Percentiles rank a stretch among this genome's conserved stretches.
phyloP scores from a whole-genome alignment of 2,113 vertebrate genomes.

The Hepsetus odoe region DNA sequence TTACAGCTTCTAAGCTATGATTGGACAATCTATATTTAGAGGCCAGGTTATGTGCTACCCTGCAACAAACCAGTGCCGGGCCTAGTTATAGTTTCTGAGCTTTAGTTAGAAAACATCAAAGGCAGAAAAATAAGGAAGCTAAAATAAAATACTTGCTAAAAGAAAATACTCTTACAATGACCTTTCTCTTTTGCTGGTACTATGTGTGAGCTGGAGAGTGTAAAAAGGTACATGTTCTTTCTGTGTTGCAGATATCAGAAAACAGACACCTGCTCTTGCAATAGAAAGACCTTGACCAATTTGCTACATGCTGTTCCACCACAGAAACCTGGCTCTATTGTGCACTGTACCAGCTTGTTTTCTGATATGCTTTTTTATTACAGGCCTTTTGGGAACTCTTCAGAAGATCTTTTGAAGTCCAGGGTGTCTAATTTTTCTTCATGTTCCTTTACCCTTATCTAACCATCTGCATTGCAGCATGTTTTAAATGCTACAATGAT shows the following conservation, averaged over 20 bases:
- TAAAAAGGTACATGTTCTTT: not conserved
- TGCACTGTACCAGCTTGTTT: conserved; percentile 32
- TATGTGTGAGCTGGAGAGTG: not conserved
- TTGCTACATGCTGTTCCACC: conserved; percentile 29
- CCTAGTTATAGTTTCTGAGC: too few species aligned
- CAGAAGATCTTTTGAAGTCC: conserved; percentile 22
- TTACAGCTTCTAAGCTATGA: too few species aligned
- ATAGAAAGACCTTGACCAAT: conserved; percentile 26
- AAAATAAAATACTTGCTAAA: too few species aligned
- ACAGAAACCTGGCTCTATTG: conserved; percentile 18
- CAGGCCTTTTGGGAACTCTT: conserved; percentile 24
- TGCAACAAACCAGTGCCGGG: too few species aligned
- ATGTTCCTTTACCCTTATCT: not conserved
- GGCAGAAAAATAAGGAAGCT: too few species aligned
- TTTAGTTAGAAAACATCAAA: too few species aligned
- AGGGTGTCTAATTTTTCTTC: not conserved
- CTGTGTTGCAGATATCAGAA: not conserved
- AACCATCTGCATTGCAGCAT: not conserved
- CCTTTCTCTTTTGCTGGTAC: not conserved
- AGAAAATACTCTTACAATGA: too few species aligned
- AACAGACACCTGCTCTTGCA: conserved; percentile 22
- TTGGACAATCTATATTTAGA: too few species aligned
- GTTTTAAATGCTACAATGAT: conserved; percentile 5
- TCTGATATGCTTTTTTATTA: conserved; percentile 44
- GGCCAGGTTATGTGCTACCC: too few species aligned